Evolutionary conservation across 1,140 invertebrate genomes (phyloP), one percentile per base, ranked within the genome.

Genomic region (Tetramorium simillimum): DNA sequence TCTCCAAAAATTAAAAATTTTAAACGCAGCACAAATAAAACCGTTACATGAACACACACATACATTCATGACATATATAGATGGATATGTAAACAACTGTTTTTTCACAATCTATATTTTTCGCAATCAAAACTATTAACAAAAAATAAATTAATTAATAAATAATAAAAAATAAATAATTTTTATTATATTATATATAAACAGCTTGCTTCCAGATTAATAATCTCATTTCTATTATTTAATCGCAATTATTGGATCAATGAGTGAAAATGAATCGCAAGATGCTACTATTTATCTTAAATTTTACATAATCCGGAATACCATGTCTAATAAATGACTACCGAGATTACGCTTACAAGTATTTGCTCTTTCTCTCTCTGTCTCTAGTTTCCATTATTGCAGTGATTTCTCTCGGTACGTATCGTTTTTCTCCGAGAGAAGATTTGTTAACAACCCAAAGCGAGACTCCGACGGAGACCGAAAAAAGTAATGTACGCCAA

Each of bases 251-350:
- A 40, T 69, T 69, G n/a, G 21, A 14, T 49, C 40, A 46, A n/a
- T 67, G 37, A 40, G 33, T 65, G 3, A 10, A 69, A 69, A 69
- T 2, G 46, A 24, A 46, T 69, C 40, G 21, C 4, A 69, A 21
- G 4, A 49, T 69, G 21, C 10, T 56, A 37, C 12, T 56, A n/a
- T 33, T 72, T n/a, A 56, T 73, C n/a, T 73, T 73, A 7, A 56
- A 75, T 60, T 58, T 75, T 75, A 75, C 37, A 75, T 58, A 75
- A 75, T 75, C 7, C 53, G 3, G n/a, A 75, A 75, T 60, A 24
- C 14, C 7, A 60, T 40, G n/a, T 75, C 7, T 58, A 40, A 75
- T 58, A 24, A 58, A 75, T 58, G 33, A 58, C 4, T 73, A 33
- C n/a, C 12, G 65, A 43, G 65, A 46, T 67, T 24, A 5, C n/a